These are phyloP conservation scores for Cryptus viduatorius DNA, from an alignment of 2,888 invertebrate genomes.

Conservation along the genomic window DNA sequence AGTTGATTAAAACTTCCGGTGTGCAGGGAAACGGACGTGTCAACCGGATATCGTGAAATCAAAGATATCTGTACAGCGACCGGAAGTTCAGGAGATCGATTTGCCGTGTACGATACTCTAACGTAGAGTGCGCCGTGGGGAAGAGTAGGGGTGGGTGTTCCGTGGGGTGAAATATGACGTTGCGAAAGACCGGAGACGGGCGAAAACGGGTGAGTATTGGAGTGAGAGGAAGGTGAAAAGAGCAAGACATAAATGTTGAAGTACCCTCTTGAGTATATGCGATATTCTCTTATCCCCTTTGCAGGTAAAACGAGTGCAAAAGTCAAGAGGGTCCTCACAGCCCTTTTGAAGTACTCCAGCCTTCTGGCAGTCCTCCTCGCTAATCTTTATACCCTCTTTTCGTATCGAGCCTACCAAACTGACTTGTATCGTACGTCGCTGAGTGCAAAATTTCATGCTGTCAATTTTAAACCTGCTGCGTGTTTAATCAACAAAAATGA, in stretches of 20 bases:
- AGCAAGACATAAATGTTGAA: slow-evolving; percentile 20
- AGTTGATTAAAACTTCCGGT: too few relatives aligned
- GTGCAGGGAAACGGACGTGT: too few relatives aligned
- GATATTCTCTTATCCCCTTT: slow-evolving; percentile 20
- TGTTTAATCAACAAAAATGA: slow-evolving; percentile 3
- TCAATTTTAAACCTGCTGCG: slow-evolving; percentile 4
- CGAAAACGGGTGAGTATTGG: slow-evolving; percentile 8
- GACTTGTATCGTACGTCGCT: not conserved
- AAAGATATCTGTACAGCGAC: too few relatives aligned
- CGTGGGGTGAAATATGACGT: not conserved
- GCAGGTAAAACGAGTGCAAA: slow-evolving; percentile 35
- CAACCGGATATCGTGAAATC: too few relatives aligned
- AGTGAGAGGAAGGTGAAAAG: slow-evolving; percentile 17
- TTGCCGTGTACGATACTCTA: not conserved
- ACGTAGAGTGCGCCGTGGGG: not conserved
- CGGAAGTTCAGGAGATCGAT: not conserved
- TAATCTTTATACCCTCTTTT: not conserved
- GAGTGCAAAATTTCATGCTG: not conserved
- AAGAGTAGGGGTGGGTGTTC: not conserved
- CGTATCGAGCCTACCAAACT: not conserved
- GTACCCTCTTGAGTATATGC: slow-evolving; percentile 21
- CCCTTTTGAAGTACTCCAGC: slow-evolving; percentile 5
- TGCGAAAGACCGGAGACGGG: not conserved
- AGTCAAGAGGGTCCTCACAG: slow-evolving; percentile 25
- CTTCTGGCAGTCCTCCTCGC: slow-evolving; percentile 12